Evolutionary conservation across 2,113 vertebrate species (phyloP).

Genomic region (Cyrtonyx montezumae): DNA sequence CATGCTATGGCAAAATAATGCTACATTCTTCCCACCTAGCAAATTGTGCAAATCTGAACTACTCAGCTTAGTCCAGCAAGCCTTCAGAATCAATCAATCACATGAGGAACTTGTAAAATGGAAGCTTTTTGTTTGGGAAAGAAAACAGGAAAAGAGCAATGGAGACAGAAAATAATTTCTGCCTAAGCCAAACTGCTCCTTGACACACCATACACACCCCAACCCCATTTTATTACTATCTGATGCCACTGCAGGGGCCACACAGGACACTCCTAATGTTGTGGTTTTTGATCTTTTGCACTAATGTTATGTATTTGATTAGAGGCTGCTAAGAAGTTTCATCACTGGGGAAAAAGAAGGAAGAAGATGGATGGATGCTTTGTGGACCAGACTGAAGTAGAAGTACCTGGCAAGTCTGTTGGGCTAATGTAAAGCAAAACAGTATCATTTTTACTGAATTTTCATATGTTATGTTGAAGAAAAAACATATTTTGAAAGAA

Average conservation of each 20-base stretch:
- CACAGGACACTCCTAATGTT: not conserved
- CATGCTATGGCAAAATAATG: accelerated
- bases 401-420: not conserved
- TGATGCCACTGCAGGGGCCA: not conserved
- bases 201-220: not conserved
- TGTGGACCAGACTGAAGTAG: not conserved
- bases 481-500: not conserved
- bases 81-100: not conserved
- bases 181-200: not conserved
- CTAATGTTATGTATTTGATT: not conserved
- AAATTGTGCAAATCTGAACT: not conserved
- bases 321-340: not conserved
- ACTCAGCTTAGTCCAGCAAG: not conserved
- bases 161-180: not conserved
- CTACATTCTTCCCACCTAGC: not conserved
- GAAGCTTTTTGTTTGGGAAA: not conserved
- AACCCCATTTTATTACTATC: not conserved
- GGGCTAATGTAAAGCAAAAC: not conserved
- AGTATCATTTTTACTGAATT: not conserved
- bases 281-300: not conserved
- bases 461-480: not conserved
- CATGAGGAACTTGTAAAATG: not conserved
- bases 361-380: not conserved
- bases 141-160: not conserved
- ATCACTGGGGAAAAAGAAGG: not conserved